phyloP scores from a whole-genome alignment of 2,797 vertebrate species.

The Gephyroberyx darwinii region DNA sequence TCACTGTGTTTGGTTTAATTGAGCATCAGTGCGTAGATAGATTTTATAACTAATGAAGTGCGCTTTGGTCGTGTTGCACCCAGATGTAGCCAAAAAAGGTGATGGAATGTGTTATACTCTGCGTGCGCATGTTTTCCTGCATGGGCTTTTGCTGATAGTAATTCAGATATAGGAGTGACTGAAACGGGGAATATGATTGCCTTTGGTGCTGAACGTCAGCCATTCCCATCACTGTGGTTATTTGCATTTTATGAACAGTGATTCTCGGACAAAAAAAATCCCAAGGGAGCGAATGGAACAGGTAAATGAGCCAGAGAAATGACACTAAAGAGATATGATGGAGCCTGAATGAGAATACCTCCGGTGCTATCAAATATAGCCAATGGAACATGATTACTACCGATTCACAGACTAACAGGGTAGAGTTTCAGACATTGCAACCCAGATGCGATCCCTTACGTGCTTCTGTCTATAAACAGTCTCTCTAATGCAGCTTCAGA shows the following conservation, averaged over 20 bases:
- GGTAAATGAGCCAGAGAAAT: slow-evolving; percentile 62
- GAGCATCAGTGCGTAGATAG: slow-evolving; percentile 7
- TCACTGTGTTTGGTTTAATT: slow-evolving; percentile 37
- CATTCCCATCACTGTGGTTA: slow-evolving; percentile 32
- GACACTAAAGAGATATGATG: slow-evolving; percentile 50
- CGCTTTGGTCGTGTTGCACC: slow-evolving; percentile 24
- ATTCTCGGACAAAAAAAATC: slow-evolving; percentile 43
- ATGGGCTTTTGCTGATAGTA: slow-evolving; percentile 46
- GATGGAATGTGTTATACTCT: slow-evolving; percentile 52
- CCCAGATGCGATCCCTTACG: slow-evolving; percentile 8
- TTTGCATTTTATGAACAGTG: slow-evolving; percentile 53
- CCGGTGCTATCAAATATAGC: slow-evolving; percentile 52
- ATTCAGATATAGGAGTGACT: slow-evolving; percentile 50
- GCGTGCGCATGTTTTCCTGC: slow-evolving; percentile 21
- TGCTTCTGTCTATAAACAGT: slow-evolving; percentile 17
- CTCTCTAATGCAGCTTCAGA: slow-evolving; percentile 13
- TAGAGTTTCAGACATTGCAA: slow-evolving; percentile 35
- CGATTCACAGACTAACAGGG: slow-evolving; percentile 34
- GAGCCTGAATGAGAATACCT: slow-evolving; percentile 41
- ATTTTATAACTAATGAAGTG: slow-evolving; percentile 38
- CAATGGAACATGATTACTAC: slow-evolving; percentile 52
- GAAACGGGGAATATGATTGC: slow-evolving; percentile 50
- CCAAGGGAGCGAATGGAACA: slow-evolving; percentile 24
- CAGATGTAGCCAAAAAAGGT: slow-evolving; percentile 63
- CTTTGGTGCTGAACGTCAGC: slow-evolving; percentile 43